Evolutionary conservation across 1,140 invertebrate genomes (phyloP), one percentile per base, ranked within the genome.

Genomic region (Brachionus plicatilis): DNA sequence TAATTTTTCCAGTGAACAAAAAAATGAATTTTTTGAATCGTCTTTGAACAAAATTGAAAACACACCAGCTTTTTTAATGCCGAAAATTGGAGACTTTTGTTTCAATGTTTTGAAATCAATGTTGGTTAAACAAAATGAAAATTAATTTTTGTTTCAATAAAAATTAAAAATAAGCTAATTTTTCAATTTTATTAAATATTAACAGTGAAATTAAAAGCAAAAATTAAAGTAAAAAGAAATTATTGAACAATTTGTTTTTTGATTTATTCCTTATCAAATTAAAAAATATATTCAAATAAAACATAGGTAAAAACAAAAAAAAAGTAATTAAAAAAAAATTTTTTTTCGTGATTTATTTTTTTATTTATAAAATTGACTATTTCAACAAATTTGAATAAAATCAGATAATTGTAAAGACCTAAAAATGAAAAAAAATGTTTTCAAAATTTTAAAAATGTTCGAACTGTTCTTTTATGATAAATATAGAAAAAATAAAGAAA

Each of bases 11-110:
- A 41, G 24, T 12, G 72, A 50, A n/a, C 43, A 76, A 50, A 76
- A 37, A 29, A 76, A 76, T 29, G 72, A 50, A 27, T 76, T 50
- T 20, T 76, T 76, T 17, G 72, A 76, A 12, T 24, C 43, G 6
- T 37, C 27, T 43, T 66, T 82, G 41, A 82, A 24, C 17, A 82
- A 37, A 68, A 82, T 82, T 12, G 79, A 82, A 70, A 24, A 43
- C 14, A 83, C 82, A n/a, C 82, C 82, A 41, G 82, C 82, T 20
- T 83, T 70, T 56, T 14, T 83, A 17, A 50, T 83, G 60, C 82
- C 82, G 0, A 43, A 68, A 60, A 43, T 80, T 60, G 76, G 53
- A 11, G 17, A 29, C 17, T 80, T 60, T 65, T 80, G 76, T 24
- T 60, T 50, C 9, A 56, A 60, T 65, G 7, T 56, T 17, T 27